Percentiles rank a stretch among this genome's conserved stretches.
phyloP scores from a whole-genome alignment of 2,113 vertebrate genomes.

The Craseonycteris thonglongyai region DNA sequence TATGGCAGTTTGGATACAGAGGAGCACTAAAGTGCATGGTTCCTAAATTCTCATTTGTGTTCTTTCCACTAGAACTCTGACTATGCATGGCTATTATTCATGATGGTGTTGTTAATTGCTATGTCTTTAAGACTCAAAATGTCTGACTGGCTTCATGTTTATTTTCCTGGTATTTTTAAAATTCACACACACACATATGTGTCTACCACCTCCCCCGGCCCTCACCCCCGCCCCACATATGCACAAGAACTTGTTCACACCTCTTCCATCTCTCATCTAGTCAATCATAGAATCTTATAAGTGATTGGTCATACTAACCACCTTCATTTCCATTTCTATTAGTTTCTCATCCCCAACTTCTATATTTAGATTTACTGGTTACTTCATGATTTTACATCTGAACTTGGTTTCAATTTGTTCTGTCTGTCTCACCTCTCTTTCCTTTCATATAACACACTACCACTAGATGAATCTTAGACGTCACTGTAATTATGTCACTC shows the following conservation, averaged over 20 bases:
- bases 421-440: background rate
- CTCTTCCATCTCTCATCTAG: background rate
- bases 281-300: background rate
- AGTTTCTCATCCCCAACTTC: rapidly evolving
- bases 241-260: background rate
- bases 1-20: background rate
- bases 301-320: background rate
- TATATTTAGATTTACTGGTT: background rate
- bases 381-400: background rate
- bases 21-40: background rate
- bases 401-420: background rate
- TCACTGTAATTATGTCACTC: background rate
- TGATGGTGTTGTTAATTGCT: background rate
- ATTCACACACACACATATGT: background rate
- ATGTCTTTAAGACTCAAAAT: background rate
- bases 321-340: background rate
- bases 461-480: background rate
- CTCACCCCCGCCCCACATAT: no score
- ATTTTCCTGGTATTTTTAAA: background rate
- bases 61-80: background rate
- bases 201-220: no score
- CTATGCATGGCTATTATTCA: background rate
- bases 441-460: background rate
- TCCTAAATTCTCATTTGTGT: background rate
- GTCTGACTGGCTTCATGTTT: background rate